phyloP scores from a whole-genome alignment of 1,140 invertebrate genomes.

The Telenomus remus region DNA sequence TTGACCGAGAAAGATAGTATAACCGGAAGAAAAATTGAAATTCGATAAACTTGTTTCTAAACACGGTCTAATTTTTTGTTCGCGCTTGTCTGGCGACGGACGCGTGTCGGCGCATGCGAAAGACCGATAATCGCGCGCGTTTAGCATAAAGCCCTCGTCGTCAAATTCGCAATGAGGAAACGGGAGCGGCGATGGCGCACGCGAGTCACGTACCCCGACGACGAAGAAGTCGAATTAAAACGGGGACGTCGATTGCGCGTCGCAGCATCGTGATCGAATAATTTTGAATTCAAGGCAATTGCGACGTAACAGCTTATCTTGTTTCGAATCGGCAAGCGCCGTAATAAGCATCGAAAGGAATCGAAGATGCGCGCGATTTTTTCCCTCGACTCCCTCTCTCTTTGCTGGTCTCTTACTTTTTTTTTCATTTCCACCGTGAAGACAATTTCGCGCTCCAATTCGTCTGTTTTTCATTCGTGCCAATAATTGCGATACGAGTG shows the following conservation, averaged over 20 bases:
- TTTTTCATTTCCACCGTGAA: neutral
- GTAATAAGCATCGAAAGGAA: constrained; percentile 21
- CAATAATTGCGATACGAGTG: constrained; percentile 4
- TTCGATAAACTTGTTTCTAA: neutral
- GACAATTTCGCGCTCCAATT: neutral
- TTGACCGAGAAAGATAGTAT: no score
- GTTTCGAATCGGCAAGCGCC: constrained; percentile 14
- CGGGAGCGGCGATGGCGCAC: constrained; percentile 26
- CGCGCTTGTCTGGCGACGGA: neutral
- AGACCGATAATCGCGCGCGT: constrained; percentile 15
- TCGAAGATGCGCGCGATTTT: no score
- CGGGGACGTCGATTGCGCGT: constrained; percentile 36
- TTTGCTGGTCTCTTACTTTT: no score
- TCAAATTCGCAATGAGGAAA: constrained; percentile 48
- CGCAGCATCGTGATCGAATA: constrained; percentile 39
- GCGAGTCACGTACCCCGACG: constrained; percentile 50
- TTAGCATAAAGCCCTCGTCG: constrained; percentile 14
- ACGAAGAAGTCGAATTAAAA: constrained; percentile 56
- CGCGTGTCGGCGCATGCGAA: constrained; percentile 9
- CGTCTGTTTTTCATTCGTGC: neutral
- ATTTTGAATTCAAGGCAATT: constrained; percentile 39
- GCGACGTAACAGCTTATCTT: constrained; percentile 26
- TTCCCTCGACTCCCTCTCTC: neutral
- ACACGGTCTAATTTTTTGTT: neutral
- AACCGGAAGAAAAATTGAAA: no score